These are phyloP conservation scores for Globodera ellingtonae DNA, from an alignment of 1,140 invertebrate genomes.

Conservation along the genomic window DNA sequence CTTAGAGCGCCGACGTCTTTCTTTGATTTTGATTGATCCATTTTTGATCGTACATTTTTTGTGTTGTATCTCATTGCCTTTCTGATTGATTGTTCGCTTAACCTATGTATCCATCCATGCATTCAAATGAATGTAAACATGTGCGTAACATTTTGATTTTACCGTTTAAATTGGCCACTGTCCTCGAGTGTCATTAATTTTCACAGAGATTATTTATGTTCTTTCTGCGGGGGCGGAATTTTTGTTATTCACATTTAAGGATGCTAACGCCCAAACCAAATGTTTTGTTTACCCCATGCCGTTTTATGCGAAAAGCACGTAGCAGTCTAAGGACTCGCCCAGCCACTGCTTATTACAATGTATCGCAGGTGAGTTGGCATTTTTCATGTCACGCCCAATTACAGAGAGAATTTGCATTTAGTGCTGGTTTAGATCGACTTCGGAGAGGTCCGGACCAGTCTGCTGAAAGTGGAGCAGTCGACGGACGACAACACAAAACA, in stretches of 20 bases:
- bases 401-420: no score
- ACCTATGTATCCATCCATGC: background rate
- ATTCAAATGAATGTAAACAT: background rate
- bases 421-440: background rate
- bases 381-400: no score
- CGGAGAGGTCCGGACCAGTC: background rate
- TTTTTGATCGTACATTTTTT: conserved; percentile 6
- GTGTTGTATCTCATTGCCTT: conserved; percentile 1
- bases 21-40: background rate
- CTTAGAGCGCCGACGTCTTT: background rate
- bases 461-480: background rate
- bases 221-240: background rate
- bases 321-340: background rate
- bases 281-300: background rate
- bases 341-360: background rate
- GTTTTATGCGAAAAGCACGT: background rate
- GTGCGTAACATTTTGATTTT: background rate
- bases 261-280: background rate
- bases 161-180: background rate
- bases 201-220: no score
- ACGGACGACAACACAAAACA: background rate
- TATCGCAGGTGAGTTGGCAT: no score
- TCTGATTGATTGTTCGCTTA: background rate
- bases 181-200: no score
- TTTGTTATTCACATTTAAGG: background rate